These are phyloP conservation scores for Dicerorhinus sumatrensis DNA, from an alignment of 2,113 vertebrate genomes.

Conservation along the genomic window DNA sequence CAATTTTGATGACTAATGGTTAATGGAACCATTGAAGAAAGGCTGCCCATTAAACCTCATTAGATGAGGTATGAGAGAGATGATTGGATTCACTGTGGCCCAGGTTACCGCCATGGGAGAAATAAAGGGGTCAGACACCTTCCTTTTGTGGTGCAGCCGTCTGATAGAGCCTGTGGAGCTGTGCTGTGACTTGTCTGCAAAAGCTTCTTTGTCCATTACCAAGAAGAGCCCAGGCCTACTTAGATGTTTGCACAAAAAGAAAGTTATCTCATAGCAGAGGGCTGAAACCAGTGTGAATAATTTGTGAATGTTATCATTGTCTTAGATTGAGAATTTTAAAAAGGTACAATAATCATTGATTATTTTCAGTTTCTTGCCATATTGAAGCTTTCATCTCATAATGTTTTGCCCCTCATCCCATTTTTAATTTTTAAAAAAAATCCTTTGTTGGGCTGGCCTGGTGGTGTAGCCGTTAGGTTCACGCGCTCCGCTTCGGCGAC, in stretches of 20 bases:
- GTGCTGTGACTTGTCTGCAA: neutral
- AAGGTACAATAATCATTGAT: neutral
- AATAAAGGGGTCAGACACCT: neutral
- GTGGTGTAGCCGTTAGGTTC: too few species aligned
- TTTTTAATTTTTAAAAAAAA: neutral
- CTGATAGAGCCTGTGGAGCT: neutral
- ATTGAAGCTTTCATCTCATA: neutral
- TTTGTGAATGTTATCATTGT: neutral
- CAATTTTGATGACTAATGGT: neutral
- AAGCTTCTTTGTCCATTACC: neutral
- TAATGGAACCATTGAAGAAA: neutral
- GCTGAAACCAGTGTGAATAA: neutral
- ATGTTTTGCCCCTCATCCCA: neutral
- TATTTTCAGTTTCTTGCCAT: neutral
- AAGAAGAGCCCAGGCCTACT: neutral
- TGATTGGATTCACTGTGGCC: neutral
- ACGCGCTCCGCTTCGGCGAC: too few species aligned
- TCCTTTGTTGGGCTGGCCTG: too few species aligned
- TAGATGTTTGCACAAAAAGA: neutral
- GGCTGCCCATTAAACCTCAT: neutral
- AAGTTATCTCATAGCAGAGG: constrained; percentile 27
- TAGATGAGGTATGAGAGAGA: neutral
- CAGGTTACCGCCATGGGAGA: neutral
- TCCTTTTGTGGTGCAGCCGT: neutral
- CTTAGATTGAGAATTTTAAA: neutral